Base-by-base conservation (phyloP, 2,888 invertebrate genomes). In the Thymelicus sylvestris region DNA sequence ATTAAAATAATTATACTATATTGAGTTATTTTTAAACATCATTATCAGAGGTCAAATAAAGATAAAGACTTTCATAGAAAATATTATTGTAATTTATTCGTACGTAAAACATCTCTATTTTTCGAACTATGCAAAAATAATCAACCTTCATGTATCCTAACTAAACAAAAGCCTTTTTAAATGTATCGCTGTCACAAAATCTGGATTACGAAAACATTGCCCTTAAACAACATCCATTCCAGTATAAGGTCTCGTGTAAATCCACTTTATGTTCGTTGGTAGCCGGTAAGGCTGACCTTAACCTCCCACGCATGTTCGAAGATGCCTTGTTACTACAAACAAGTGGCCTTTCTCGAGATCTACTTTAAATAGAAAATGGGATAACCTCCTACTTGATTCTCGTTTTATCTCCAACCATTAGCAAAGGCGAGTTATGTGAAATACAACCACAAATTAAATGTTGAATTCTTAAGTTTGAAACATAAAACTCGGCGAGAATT, bases 261-360 rank as follows among this genome's bases (percentile, higher is more conserved):
- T 74, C 71, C 67, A 67, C 61, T 60, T 62, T 66, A 67, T 67
- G 66, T 71, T 65, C 65, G 50, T 67, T 69, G 50, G 68, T 66
- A 74, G 67, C 72, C 48, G 62, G 52, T 69, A 24, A 24, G 57
- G 70, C 39, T 72, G 73, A 74, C 72, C 67, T 63, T 70, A 67
- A 48, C 63, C 64, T 59, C 76, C 76, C 73, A 74, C 76, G 73
- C 67, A 59, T 60, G 62, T 62, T 67, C 64, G 57, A 75, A 72
- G 74, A 67, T 66, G 74, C 72, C 73, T 66, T 71, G 71, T 67
- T 66, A 71, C 71, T 70, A 69, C 70, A 74, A 74, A 73, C 72
- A 61, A 75, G 62, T 73, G 72, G 69, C 65, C 71, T 74, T 75
- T 72, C 64, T 59, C 48, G 48, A 71, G 71, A 63, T 71, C 66